Base-by-base conservation (phyloP, 2,113 vertebrate species). In the Uria aalge region DNA sequence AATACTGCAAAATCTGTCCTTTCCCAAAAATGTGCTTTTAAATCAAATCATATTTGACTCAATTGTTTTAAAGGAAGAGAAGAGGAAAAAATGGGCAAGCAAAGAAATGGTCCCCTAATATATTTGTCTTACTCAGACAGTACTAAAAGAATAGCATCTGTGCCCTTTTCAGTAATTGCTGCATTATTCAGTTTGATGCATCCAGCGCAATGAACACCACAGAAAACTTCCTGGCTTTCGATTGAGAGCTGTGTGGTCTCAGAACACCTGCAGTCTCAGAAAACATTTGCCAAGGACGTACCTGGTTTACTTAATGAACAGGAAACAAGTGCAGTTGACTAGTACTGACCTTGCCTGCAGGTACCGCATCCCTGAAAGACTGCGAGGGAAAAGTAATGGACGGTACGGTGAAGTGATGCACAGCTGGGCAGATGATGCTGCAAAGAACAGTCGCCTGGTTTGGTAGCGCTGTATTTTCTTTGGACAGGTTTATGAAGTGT, bases 281-380 rank as follows among this genome's bases (percentile, higher is more conserved):
- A 92, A 75, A 18, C 48, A 50, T 82, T 88, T 84, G 19, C 43
- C 69, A 82, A 94, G 85, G 69, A 77, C 21, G 60, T 73, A 45
- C 17, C 24, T 77, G 47, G 29, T 74, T 93, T 90, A 75, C 92
- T 86, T 67, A 85, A 86, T 60, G 38, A 62, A 64, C 23, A 88
- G 56, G 32, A 95, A 78, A 81, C 13, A 6, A 6, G 55, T 41
- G 41, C 36, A 68, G 24, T 60, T 89, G 81, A 71, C 71, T 88
- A 78, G 62, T 55, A 50, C 24, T 90, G 94, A 95, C 93, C 88
- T 95, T 91, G 67, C 43, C 89, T 77, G 68, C 32, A 82, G 57
- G 52, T 64, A 41, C 15, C 2, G 0, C 79, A 71, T 59, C 34
- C 34, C 40, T 81, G 86, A 87, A 68, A 86, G 48, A 8, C 55